Percentiles rank a stretch among this genome's conserved stretches.
Evolutionary conservation across 2,888 invertebrate genomes (phyloP).

Genomic region (Matsumyia berberina): DNA sequence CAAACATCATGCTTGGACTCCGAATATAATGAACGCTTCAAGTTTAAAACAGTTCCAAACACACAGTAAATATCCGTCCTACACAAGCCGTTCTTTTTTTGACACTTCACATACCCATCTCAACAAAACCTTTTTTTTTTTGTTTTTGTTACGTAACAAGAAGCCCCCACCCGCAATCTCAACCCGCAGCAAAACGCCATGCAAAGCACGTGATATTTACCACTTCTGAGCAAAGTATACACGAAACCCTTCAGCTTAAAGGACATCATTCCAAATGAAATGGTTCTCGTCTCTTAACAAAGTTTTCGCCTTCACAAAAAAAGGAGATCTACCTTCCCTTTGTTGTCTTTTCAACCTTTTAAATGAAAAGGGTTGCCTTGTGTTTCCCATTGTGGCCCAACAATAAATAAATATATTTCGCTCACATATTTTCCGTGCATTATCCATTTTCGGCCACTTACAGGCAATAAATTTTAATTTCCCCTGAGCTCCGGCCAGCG

Average conservation of each 20-base stretch:
- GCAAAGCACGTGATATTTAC: conserved; percentile 21
- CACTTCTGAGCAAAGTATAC: background rate
- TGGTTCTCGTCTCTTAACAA: conserved; percentile 53
- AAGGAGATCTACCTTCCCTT: conserved; percentile 2
- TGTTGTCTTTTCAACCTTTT: conserved; percentile 29
- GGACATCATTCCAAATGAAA: conserved; percentile 62
- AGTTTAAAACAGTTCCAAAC: background rate
- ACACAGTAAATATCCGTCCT: conserved; percentile 8
- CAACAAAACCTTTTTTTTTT: background rate
- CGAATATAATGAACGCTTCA: no score
- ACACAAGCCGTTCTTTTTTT: conserved; percentile 22
- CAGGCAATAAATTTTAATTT: conserved; percentile 69
- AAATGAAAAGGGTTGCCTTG: conserved; percentile 40
- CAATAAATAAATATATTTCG: conserved; percentile 68
- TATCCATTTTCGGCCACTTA: conserved; percentile 74
- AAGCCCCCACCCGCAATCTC: background rate
- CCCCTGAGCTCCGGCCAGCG: conserved; percentile 39
- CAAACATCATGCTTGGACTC: no score
- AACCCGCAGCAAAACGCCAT: conserved; percentile 2
- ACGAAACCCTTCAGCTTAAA: conserved; percentile 37
- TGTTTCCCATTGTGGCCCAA: conserved; percentile 23
- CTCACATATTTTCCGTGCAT: conserved; percentile 69
- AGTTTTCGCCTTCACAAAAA: conserved; percentile 6
- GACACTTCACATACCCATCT: conserved; percentile 18
- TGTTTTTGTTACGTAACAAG: background rate